Evolutionary conservation across 2,888 invertebrate genomes (phyloP).

Genomic region (Glaucopsyche alexis): DNA sequence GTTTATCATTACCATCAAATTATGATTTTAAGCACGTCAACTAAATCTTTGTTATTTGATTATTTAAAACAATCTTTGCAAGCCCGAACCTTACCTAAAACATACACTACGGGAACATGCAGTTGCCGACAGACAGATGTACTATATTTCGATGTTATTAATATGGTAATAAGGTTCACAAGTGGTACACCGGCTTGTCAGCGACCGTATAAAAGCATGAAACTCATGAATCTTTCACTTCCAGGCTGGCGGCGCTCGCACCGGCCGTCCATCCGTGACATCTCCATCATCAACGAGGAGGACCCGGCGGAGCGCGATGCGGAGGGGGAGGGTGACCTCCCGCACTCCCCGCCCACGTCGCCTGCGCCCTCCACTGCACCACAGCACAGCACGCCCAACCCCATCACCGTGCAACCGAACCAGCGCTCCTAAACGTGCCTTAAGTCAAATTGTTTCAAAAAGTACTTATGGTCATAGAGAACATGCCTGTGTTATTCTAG

Average conservation of each 20-base stretch:
- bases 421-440: conserved; percentile 46
- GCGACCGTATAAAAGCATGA: too few relatives aligned
- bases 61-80: too few relatives aligned
- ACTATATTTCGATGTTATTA: too few relatives aligned
- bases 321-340: conserved; percentile 53
- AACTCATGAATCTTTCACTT: conserved; percentile 19
- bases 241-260: conserved; percentile 89
- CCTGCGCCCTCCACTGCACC: conserved; percentile 47
- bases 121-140: too few relatives aligned
- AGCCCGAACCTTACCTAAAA: too few relatives aligned
- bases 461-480: too few relatives aligned
- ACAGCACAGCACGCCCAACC: conserved; percentile 55
- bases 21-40: too few relatives aligned
- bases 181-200: too few relatives aligned
- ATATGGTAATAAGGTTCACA: too few relatives aligned
- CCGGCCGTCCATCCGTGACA: conserved; percentile 91
- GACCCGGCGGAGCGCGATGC: conserved; percentile 82
- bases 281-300: conserved; percentile 92
- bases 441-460: not conserved
- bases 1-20: too few relatives aligned
- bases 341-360: conserved; percentile 42
- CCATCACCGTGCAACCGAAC: conserved; percentile 71
- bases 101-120: too few relatives aligned
- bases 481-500: not conserved
- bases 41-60: too few relatives aligned